phyloP scores from a whole-genome alignment of 2,888 invertebrate genomes.

The Allygus modestus region DNA sequence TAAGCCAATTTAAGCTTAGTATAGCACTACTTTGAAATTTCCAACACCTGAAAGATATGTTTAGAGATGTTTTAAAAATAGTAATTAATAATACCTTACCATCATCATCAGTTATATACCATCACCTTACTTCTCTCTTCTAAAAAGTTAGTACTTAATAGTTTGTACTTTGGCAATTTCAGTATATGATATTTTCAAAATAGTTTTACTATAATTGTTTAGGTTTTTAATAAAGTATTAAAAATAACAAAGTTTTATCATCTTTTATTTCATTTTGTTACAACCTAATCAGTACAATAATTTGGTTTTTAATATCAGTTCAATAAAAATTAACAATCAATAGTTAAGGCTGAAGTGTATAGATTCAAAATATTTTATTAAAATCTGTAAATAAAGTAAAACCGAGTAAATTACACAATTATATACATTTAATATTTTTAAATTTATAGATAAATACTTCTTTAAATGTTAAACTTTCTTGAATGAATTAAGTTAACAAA shows the following conservation, averaged over 20 bases:
- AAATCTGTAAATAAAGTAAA: not conserved
- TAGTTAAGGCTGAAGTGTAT: not conserved
- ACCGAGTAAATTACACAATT: not conserved
- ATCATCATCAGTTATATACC: too few species aligned
- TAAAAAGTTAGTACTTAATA: too few species aligned
- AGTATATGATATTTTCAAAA: too few species aligned
- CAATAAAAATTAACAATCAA: not conserved
- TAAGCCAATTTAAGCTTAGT: too few species aligned
- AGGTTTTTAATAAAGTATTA: too few species aligned
- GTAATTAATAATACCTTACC: too few species aligned
- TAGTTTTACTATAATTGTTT: too few species aligned
- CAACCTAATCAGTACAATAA: constrained; percentile 31
- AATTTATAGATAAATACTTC: not conserved
- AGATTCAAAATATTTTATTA: not conserved
- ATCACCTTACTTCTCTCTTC: too few species aligned
- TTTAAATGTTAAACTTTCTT: not conserved
- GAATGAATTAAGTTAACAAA: not conserved
- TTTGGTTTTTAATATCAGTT: constrained; percentile 5
- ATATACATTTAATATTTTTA: not conserved
- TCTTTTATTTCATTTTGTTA: constrained; percentile 24
- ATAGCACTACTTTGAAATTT: too few species aligned
- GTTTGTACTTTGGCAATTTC: too few species aligned
- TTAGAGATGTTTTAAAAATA: too few species aligned
- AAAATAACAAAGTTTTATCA: not conserved
- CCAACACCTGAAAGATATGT: too few species aligned